Evolutionary conservation across 2,888 invertebrate genomes (phyloP), one percentile per base, ranked within the genome.

Genomic region (Andrena camellia): DNA sequence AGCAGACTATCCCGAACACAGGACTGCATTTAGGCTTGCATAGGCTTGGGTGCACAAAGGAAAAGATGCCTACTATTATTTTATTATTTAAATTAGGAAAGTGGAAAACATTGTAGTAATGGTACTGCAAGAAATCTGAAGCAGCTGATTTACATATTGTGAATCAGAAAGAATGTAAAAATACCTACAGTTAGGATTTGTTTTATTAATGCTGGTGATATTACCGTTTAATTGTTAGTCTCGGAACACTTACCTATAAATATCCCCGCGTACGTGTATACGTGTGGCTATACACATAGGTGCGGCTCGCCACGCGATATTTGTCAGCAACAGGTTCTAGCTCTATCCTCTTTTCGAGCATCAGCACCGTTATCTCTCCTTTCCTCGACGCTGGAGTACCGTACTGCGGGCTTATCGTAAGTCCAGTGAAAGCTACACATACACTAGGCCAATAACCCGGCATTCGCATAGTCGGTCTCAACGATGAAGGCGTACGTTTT

Each of bases 301-400:
- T 52, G 20, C 52, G n/a, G 7, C 20, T 52, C n/a, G 42, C 33
- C 29, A 17, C 48, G 20, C 13, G 23, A 35, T 62, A 66, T 20
- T 66, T 64, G 8, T 35, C 33, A 42, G 66, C 80, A 84, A 84
- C 84, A 83, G 83, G 84, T 84, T 84, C 54, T 80, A 76, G 35
- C 8, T 59, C 57, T n/a, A n/a, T 84, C 84, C 33, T 75, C 8
- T 50, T 81, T 29, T 17, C 2, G 54, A 23, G 8, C 20, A 63
- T 17, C n/a, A 8, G 4, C 62, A 10, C 29, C 1, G 29, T 6
- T 26, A 7, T 7, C 42, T 26, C 23, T 42, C 52, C 77, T 13
- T 52, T 52, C 8, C 17, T 13, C 42, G 29, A 57, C 13, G 13
- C 48, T 13, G 10, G 20, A 60, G 52, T 69, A 74, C 72, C 73